phyloP scores from a whole-genome alignment of 1,140 invertebrate species.

The Atta texana region DNA sequence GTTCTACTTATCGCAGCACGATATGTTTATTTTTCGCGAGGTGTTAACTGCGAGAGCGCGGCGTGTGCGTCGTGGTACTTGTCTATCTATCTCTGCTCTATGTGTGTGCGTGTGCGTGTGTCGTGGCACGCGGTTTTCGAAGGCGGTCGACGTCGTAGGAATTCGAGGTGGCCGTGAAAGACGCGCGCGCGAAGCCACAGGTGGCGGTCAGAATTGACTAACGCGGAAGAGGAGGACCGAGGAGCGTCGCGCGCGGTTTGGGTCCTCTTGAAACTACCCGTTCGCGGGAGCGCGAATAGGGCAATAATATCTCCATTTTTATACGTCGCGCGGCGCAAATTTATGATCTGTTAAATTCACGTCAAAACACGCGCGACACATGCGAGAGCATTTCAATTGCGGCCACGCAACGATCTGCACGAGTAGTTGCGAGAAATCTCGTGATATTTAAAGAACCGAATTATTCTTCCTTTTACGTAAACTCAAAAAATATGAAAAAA shows the following conservation, averaged over 20 bases:
- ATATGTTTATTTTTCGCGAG: constrained; percentile 74
- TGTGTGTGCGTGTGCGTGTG: neutral
- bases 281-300: constrained; percentile 38
- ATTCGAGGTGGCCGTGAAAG: constrained; percentile 68
- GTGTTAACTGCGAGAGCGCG: constrained; percentile 48
- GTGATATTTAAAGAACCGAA: neutral
- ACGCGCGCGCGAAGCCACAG: constrained; percentile 69
- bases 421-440: neutral
- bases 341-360: constrained; percentile 53
- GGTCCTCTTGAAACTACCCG: neutral
- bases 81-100: neutral
- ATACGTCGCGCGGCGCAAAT: constrained; percentile 32
- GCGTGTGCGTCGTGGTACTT: no score
- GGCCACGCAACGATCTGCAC: neutral
- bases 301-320: constrained; percentile 54
- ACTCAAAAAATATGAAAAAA: no score
- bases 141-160: constrained; percentile 47
- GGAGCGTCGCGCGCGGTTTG: neutral
- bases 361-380: constrained; percentile 30
- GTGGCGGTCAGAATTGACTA: constrained; percentile 69
- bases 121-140: constrained; percentile 28
- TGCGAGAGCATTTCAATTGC: neutral
- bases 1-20: constrained; percentile 69
- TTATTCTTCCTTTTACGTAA: neutral
- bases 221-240: constrained; percentile 8